Percentiles rank a stretch among this genome's conserved stretches.
phyloP scores from a whole-genome alignment of 2,797 vertebrate species.

The Prunella strophiata region DNA sequence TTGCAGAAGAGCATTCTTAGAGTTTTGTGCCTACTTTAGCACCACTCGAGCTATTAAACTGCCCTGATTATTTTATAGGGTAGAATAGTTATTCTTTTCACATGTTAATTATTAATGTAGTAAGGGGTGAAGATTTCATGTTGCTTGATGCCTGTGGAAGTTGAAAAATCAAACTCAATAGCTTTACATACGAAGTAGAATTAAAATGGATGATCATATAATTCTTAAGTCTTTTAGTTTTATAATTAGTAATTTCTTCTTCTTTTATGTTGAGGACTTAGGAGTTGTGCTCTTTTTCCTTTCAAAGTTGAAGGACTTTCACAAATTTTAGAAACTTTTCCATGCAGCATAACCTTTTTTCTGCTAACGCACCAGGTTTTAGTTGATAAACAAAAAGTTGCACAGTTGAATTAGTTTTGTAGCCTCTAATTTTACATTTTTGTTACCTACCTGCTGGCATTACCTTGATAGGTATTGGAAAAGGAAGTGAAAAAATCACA shows the following conservation, averaged over 20 bases:
- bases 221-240: background rate
- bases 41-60: background rate
- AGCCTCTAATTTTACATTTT: background rate
- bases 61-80: background rate
- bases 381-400: background rate
- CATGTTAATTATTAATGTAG: background rate
- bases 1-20: background rate
- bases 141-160: background rate
- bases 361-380: background rate
- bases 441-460: background rate
- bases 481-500: background rate
- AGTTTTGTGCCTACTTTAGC: background rate
- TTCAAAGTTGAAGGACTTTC: background rate
- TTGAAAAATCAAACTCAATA: background rate
- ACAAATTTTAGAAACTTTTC: background rate
- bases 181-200: background rate
- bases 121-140: background rate
- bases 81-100: background rate
- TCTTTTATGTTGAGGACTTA: background rate
- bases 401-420: background rate
- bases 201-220: background rate
- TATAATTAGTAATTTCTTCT: background rate
- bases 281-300: background rate
- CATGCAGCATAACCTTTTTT: background rate
- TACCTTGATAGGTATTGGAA: background rate